These are phyloP conservation scores for Catagonus wagneri DNA, from an alignment of 2,113 vertebrate species.

Conservation along the genomic window DNA sequence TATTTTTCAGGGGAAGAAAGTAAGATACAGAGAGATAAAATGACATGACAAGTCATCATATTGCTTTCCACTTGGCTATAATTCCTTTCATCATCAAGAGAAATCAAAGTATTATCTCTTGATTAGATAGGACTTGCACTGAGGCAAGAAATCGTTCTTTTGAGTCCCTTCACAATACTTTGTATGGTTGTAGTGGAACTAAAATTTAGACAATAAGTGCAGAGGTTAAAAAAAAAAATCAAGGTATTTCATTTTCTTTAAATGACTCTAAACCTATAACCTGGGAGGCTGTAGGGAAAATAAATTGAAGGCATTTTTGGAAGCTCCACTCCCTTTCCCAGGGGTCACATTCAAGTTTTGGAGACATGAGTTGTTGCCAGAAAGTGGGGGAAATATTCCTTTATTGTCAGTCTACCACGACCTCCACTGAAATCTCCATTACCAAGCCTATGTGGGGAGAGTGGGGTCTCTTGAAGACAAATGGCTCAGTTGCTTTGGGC, in stretches of 20 bases:
- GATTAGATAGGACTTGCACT: background rate
- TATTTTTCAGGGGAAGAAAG: background rate
- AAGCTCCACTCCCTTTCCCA: background rate
- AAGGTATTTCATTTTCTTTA: constrained; percentile 40
- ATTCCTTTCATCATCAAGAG: background rate
- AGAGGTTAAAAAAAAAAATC: background rate
- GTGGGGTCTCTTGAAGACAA: background rate
- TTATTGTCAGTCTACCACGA: background rate
- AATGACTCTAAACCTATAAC: constrained; percentile 16
- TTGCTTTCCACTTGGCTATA: background rate
- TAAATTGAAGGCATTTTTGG: background rate
- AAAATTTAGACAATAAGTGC: background rate
- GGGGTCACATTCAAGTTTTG: background rate
- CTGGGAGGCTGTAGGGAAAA: background rate
- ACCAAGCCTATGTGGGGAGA: no score
- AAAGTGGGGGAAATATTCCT: background rate
- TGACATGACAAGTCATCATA: background rate
- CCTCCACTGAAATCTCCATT: background rate
- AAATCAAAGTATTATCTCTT: background rate
- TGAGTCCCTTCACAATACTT: background rate
- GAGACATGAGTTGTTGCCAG: background rate
- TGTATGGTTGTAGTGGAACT: background rate
- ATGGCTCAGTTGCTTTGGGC: background rate
- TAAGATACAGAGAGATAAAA: background rate
- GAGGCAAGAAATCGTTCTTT: background rate